Conservation (phyloP, 2,797 vertebrate genomes). For the Melanogrammus aeglefinus region DNA sequence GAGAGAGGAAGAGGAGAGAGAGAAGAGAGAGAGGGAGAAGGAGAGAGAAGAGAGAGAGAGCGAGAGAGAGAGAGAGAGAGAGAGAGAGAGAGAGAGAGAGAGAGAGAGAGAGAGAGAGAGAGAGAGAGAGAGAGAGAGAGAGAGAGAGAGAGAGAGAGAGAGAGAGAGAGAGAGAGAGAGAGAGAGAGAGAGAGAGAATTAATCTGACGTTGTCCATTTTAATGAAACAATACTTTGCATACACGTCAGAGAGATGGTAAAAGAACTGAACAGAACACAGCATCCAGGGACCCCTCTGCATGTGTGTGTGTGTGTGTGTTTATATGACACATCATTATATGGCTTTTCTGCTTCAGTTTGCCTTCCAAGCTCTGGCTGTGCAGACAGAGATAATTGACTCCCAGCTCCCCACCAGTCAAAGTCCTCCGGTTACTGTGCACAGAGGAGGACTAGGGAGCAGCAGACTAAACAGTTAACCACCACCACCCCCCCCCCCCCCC, state of each 20-base stretch:
- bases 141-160: no score
- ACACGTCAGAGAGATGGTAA: background rate
- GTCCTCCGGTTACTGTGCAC: no score
- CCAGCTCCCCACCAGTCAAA: background rate
- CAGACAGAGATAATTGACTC: no score
- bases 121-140: background rate
- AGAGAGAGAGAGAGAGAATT: no score
- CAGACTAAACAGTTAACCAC: background rate
- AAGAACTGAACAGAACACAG: background rate
- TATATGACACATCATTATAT: background rate
- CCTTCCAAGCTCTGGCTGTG: no score
- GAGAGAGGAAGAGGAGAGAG: slow-evolving; percentile 43
- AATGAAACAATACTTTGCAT: no score
- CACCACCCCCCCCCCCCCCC: background rate
- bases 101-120: no score
- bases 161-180: no score
- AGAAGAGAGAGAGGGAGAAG: background rate
- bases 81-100: background rate
- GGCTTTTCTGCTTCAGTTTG: background rate
- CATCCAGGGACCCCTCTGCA: background rate
- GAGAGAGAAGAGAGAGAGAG: no score
- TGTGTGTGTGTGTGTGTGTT: background rate
- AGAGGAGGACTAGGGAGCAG: background rate
- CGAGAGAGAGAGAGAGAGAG: background rate
- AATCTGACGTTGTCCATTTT: no score